Evolutionary conservation across 2,888 invertebrate species (phyloP), one percentile per base, ranked within the genome.

Genomic region (Mimas tiliae): DNA sequence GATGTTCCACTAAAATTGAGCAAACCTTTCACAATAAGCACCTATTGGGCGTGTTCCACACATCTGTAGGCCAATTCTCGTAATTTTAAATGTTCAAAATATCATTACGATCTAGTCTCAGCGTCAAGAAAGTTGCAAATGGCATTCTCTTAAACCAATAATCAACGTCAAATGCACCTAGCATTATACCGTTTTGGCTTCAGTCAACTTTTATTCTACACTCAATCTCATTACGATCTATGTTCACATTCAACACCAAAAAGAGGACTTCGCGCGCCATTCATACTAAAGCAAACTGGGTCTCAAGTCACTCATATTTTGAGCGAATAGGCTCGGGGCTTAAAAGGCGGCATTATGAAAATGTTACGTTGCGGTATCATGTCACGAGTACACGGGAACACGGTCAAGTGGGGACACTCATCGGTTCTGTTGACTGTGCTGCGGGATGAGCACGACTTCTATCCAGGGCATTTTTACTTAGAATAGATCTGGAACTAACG

Each of bases 381-480:
- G 58, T 16, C 12, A 9, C 55, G 19, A 47, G n/a, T n/a, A n/a
- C 21, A 63, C 34, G 45, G 65, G 34, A 58, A 65, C 34, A 16
- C 58, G 65, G 65, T 65, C 65, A 47, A 65, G 65, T 58, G 38
- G 53, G 19, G 14, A n/a, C 52, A 12, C 58, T 58, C 58, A 58
- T 58, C 42, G 58, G 58, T 9, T 12, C 19, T 58, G 58, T 58
- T 58, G 58, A 58, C 58, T 58, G 42, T 19, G 14, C 33, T 12
- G 42, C 19, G 9, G 58, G 38, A 58, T 58, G 58, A 58, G 58
- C 58, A 16, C 50, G 19, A 27, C 1, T 4, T 27, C 27, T 16
- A 58, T 42, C 58, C 38, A 42, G 42, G 42, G 19, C 58, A 42
- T 19, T 27, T 52, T 14, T 21, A 16, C 42, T 58, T 58, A 58